Base-by-base conservation (phyloP, 1,140 invertebrate genomes). In the Drosophila pseudoobscura region DNA sequence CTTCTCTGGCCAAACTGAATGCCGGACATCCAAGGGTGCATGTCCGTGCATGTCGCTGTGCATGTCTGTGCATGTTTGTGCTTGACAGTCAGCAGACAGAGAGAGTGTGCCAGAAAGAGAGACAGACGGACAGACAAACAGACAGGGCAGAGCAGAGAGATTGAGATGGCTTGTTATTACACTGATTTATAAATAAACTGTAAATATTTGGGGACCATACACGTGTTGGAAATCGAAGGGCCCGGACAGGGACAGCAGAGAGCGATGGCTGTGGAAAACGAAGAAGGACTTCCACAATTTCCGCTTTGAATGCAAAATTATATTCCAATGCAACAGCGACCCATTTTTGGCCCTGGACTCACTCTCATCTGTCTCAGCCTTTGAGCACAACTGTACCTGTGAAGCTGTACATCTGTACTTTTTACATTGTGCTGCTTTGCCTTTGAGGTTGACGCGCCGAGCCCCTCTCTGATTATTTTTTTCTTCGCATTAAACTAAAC, bases 161-260 rank as follows among this genome's bases (percentile, higher is more conserved):
- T 39, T 39, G 35, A 75, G 83, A 88, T 78, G 78, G 75, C 78
- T 88, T 88, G 82, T 87, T 87, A 87, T 87, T 88, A 87, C 82
- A 87, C 75, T 88, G 82, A 87, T 87, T 87, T 87, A 82, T 87
- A 87, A 87, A 87, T 82, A 87, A 87, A 87, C 69, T 87, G 83
- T 82, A 88, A 88, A 87, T 88, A 88, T 88, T 82, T 82, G 78
- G 78, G 74, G 75, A 60, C 54, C 64, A 56, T 44, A 59, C 66
- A 64, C 57, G 68, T 45, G 31, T 20, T 66, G 61, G 57, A 52
- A 77, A 49, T 46, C 58, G 75, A 58, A 61, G 31, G 2, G 2
- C 8, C 7, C 8, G 3, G 31, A 31, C 31, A 9, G 31, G 31
- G 8, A 31, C 31, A 26, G 5, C 8, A 7, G 29, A 8, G 50